Evolutionary conservation across 2,888 invertebrate genomes (phyloP).

Genomic region (Endotricha flammealis): DNA sequence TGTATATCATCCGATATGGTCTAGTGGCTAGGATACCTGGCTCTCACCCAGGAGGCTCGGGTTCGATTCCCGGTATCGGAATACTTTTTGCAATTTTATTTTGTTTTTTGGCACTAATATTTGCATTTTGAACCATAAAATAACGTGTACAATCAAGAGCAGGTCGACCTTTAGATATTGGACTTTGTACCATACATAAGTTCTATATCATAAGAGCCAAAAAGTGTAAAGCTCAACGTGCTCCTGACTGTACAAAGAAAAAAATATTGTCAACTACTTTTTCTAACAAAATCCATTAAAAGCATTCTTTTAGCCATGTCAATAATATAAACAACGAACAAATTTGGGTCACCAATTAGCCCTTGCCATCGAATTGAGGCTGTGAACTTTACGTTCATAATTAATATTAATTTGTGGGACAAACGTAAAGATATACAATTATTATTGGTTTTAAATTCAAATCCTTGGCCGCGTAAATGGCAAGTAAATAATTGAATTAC

Average conservation of each 20-base stretch:
- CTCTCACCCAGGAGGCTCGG: conserved; percentile 80
- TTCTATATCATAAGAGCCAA: too few relatives aligned
- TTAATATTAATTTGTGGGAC: conserved; percentile 12
- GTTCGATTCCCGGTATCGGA: conserved; percentile 79
- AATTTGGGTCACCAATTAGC: conserved; percentile 10
- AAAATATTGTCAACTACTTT: too few relatives aligned
- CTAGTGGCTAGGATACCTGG: conserved; percentile 69
- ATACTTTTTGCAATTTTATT: conserved; percentile 16
- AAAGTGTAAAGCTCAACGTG: too few relatives aligned
- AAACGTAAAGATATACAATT: conserved; percentile 2
- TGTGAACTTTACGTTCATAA: conserved; percentile 10
- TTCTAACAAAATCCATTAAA: too few relatives aligned
- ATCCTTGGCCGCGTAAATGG: conserved; percentile 37
- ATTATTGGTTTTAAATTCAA: conserved; percentile 21
- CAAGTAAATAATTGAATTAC: conserved; percentile 1
- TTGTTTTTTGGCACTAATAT: too few relatives aligned
- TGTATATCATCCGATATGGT: conserved; percentile 29
- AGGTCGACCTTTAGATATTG: too few relatives aligned
- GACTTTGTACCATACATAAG: too few relatives aligned
- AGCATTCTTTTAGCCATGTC: too few relatives aligned
- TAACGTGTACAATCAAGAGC: too few relatives aligned
- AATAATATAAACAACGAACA: conserved; percentile 7
- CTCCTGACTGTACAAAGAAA: too few relatives aligned
- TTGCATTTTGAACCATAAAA: too few relatives aligned
- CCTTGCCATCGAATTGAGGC: conserved; percentile 1